A percentile compares a stretch with the other conserved stretches of the same genome.
These are phyloP conservation scores for Falco berigora DNA, from an alignment of 2,797 vertebrate species.

Conservation along the genomic window DNA sequence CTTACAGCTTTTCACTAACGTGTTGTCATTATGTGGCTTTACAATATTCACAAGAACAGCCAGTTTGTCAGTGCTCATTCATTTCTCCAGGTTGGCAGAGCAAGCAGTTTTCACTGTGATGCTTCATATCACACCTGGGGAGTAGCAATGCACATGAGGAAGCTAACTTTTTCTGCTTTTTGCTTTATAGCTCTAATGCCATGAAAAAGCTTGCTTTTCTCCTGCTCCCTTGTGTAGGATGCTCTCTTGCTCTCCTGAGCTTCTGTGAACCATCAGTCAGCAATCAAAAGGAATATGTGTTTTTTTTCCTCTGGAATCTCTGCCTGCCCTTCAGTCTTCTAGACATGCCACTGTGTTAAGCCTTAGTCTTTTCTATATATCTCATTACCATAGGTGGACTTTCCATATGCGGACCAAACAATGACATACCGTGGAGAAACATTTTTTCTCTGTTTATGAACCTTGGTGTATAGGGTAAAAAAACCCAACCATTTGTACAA, in stretches of 20 bases:
- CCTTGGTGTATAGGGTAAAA: neutral
- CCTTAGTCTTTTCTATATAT: neutral
- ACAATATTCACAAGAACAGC: neutral
- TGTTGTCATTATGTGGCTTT: neutral
- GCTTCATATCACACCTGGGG: neutral
- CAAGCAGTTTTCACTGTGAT: neutral
- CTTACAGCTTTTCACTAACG: neutral
- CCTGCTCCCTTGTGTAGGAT: neutral
- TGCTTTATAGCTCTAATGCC: neutral
- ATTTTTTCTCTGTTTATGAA: neutral
- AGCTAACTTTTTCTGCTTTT: neutral
- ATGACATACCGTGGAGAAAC: neutral
- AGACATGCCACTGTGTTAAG: neutral
- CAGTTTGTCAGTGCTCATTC: neutral
- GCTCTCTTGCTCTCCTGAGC: neutral
- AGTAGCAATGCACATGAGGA: neutral
- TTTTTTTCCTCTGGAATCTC: neutral
- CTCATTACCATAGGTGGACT: neutral
- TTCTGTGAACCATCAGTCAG: neutral
- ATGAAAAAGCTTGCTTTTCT: neutral
- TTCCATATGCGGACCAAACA: neutral
- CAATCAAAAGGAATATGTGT: neutral
- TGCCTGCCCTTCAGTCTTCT: neutral
- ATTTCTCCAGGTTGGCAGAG: neutral
- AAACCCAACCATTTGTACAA: neutral